These are phyloP conservation scores for Volucella bombylans DNA, from an alignment of 2,888 invertebrate species.

Conservation along the genomic window DNA sequence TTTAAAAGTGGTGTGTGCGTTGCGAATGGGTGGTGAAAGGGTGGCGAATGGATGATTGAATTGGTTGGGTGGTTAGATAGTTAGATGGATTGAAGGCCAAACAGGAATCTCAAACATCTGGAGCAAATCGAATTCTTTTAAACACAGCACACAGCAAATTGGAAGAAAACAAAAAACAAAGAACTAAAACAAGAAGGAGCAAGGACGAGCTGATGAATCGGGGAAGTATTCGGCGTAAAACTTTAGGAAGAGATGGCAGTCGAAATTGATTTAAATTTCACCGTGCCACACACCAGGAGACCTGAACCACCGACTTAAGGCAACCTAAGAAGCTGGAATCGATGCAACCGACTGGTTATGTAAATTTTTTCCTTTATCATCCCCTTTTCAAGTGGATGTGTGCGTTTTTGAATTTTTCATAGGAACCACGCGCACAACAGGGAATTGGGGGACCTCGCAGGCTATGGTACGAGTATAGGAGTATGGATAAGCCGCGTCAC, in stretches of 20 bases:
- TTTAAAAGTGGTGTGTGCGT: no score
- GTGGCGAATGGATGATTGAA: no score
- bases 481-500: no score
- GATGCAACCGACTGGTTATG: constrained; percentile 67
- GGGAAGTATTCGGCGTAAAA: not conserved
- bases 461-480: not conserved
- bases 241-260: constrained; percentile 7
- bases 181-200: not conserved
- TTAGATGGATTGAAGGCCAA: not conserved
- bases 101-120: constrained; percentile 52
- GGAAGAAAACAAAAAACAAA: constrained; percentile 15
- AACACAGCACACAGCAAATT: constrained; percentile 62
- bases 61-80: no score
- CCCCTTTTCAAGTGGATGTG: not conserved
- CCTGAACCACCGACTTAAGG: constrained; percentile 6
- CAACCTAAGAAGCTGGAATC: constrained; percentile 27
- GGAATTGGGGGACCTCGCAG: not conserved
- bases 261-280: constrained; percentile 54
- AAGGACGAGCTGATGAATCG: constrained; percentile 13
- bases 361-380: constrained; percentile 43
- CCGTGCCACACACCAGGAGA: constrained; percentile 28
- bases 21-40: no score
- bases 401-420: constrained; percentile 60
- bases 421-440: constrained; percentile 27
- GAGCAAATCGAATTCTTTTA: constrained; percentile 53